Percentiles rank a stretch among this genome's conserved stretches.
phyloP scores from a whole-genome alignment of 2,797 vertebrate species.

The Hirundo rustica region DNA sequence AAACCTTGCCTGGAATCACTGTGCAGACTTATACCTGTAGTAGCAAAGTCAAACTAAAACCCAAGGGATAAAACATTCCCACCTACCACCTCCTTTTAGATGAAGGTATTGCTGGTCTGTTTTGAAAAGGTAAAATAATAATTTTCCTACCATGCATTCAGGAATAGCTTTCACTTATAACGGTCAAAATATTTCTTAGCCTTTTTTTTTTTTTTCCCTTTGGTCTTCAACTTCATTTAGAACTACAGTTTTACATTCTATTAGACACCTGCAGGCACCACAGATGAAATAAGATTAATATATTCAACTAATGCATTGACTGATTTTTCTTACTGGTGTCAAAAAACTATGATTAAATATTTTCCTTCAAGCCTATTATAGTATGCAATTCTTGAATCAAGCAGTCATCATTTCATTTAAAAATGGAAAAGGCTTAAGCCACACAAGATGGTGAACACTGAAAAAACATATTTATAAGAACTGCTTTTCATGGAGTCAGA shows the following conservation, averaged over 20 bases:
- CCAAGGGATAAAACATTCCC: background rate
- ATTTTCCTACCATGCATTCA: background rate
- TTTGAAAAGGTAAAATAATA: background rate
- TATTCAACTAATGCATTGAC: background rate
- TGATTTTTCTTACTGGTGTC: background rate
- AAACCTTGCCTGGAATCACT: background rate
- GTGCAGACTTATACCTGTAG: background rate
- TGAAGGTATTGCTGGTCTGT: background rate
- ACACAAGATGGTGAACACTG: background rate
- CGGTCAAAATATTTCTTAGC: background rate
- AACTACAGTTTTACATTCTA: background rate
- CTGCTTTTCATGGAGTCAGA: background rate
- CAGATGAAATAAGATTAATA: background rate
- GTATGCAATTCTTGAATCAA: background rate
- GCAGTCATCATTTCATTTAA: background rate
- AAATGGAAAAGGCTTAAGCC: background rate
- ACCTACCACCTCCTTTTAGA: background rate
- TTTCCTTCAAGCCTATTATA: background rate
- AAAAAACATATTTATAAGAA: background rate
- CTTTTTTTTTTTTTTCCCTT: background rate
- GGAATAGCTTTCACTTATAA: background rate
- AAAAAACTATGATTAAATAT: background rate
- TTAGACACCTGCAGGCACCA: background rate
- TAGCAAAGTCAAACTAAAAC: background rate
- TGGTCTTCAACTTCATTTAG: background rate